Percentiles rank a stretch among this genome's conserved stretches.
These are phyloP conservation scores for Pocillopora grandis DNA, from an alignment of 92 coral and sea anemone genomes.

Conservation along the genomic window DNA sequence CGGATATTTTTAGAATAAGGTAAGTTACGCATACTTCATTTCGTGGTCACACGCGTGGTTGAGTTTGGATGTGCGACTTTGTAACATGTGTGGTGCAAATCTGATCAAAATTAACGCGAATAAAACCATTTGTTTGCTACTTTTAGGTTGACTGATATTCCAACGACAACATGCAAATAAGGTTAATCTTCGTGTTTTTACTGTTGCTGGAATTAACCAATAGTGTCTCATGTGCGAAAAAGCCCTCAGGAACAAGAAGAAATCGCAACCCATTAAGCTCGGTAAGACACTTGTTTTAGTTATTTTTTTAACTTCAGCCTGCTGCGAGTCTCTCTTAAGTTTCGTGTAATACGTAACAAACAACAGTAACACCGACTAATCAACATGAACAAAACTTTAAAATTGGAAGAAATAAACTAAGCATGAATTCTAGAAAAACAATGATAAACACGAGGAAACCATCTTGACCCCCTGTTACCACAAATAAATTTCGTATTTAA, in stretches of 20 bases:
- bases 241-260: constrained; percentile 2
- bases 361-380: not conserved
- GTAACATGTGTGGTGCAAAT: not conserved
- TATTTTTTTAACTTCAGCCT: too few species aligned
- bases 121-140: constrained; percentile 11
- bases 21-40: constrained; percentile 6
- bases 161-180: constrained; percentile 12
- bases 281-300: constrained; percentile 16
- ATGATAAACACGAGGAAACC: not conserved
- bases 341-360: not conserved
- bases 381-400: not conserved
- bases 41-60: not conserved
- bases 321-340: not conserved
- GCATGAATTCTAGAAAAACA: not conserved
- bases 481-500: constrained; percentile 16
- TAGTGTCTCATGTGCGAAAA: constrained; percentile 19
- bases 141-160: not conserved
- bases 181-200: not conserved
- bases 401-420: not conserved
- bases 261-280: constrained; percentile 10
- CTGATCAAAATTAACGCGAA: not conserved
- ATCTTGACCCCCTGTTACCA: constrained; percentile 24
- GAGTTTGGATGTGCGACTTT: not conserved
- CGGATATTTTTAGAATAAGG: constrained; percentile 17
- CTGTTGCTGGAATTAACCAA: constrained; percentile 34